Evolutionary conservation across 2,113 vertebrate species (phyloP).

Genomic region (Camelus bactrianus): DNA sequence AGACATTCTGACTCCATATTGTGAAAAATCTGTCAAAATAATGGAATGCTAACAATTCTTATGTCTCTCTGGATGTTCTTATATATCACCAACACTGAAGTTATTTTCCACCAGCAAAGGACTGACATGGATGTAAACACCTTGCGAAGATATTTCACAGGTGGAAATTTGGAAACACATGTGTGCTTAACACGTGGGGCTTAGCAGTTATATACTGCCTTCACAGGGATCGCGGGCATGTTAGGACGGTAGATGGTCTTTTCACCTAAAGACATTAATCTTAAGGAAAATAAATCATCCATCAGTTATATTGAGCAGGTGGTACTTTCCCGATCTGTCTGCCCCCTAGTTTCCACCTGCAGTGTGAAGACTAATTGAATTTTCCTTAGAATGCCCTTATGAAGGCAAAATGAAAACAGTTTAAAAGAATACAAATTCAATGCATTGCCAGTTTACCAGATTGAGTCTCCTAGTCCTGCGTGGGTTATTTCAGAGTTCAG

Average conservation of each 20-base stretch:
- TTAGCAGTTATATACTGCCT: neutral
- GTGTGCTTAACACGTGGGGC: neutral
- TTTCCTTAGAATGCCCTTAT: slow-evolving; percentile 28
- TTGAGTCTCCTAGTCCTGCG: neutral
- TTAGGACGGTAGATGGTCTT: slow-evolving; percentile 55
- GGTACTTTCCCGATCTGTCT: neutral
- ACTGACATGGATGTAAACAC: neutral
- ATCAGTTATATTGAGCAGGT: slow-evolving; percentile 58
- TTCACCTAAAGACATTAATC: slow-evolving; percentile 56
- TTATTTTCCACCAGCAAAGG: slow-evolving; percentile 22
- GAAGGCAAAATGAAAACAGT: slow-evolving; percentile 21
- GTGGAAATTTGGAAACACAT: neutral
- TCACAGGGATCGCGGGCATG: neutral
- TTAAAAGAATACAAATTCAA: neutral
- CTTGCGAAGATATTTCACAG: neutral
- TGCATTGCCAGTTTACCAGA: neutral
- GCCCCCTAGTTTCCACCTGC: neutral
- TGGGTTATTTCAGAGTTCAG: neutral
- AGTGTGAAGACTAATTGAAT: slow-evolving; percentile 49
- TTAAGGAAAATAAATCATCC: slow-evolving; percentile 49
- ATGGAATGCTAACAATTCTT: neutral
- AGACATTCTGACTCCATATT: neutral
- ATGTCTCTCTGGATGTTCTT: neutral
- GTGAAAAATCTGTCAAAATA: neutral
- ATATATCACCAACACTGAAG: neutral